A percentile compares a stretch with the other conserved stretches of the same genome.
phyloP scores from a whole-genome alignment of 2,888 invertebrate genomes.

The Ariolimax columbianus region DNA sequence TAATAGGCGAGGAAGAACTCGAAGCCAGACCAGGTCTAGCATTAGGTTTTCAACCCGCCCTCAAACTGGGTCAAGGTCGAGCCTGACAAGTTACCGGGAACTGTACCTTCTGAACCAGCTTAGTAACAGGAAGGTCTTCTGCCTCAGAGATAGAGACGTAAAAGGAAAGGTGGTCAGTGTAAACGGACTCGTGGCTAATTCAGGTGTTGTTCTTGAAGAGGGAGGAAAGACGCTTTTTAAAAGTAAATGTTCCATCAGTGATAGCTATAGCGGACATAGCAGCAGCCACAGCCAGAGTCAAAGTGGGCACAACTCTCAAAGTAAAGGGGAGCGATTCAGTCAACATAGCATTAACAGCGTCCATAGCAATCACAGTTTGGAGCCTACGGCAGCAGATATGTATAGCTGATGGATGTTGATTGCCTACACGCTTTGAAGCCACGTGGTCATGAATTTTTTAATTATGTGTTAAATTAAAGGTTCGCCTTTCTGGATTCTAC shows the following conservation, averaged over 20 bases:
- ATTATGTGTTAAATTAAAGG: too few relatives aligned
- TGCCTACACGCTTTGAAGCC: too few relatives aligned
- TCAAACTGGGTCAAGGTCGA: conserved; percentile 33
- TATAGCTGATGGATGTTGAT: conserved; percentile 52
- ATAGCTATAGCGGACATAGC: conserved; percentile 41
- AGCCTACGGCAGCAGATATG: conserved; percentile 47
- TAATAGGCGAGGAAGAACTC: conserved; percentile 45
- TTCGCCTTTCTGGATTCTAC: too few relatives aligned
- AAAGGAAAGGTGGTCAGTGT: neutral
- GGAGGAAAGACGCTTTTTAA: conserved; percentile 29
- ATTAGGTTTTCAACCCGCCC: conserved; percentile 49
- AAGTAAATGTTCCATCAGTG: conserved; percentile 44
- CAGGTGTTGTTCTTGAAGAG: conserved; percentile 19
- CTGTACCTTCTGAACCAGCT: conserved; percentile 49
- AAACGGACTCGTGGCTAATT: neutral
- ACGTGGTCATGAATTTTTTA: too few relatives aligned
- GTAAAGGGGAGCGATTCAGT: conserved; percentile 26
- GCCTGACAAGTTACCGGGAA: conserved; percentile 47
- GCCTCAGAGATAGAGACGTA: conserved; percentile 11
- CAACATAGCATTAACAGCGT: conserved; percentile 22
- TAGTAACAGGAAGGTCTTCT: conserved; percentile 15
- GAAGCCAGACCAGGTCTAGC: conserved; percentile 41
- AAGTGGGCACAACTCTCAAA: conserved; percentile 29
- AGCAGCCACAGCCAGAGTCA: conserved; percentile 41
- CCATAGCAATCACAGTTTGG: conserved; percentile 39